Base-by-base conservation (phyloP, 2,888 invertebrate species). In the Sphinx pinastri region DNA sequence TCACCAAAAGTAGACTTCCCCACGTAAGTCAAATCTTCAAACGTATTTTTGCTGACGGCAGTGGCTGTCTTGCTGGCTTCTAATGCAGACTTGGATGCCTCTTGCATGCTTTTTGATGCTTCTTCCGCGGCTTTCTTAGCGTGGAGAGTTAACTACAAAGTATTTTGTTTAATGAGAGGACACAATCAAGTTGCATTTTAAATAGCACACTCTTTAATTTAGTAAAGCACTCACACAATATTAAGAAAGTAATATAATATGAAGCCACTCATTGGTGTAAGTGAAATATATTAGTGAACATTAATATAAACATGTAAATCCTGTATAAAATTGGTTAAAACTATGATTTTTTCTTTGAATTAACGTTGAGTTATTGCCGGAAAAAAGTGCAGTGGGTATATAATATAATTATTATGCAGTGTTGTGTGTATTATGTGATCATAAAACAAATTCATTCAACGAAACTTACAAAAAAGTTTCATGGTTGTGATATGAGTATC, bases 1-100 rank as follows among this genome's bases (percentile, higher is more conserved):
- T 98, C 98, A 0, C 98, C 98, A 58, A 98, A 92, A 0, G 98
- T 98, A 47, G 97, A 97, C 86, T 98, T 98, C n/a, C 98, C 97
- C 6, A 98, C 98, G 80, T 98, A 98, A 0, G 97, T 97, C 38
- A 98, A 93, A 86, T 98, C 98, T 73, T 98, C 98, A 7, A 98
- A 94, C 0, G 98, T 98, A 79, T 97, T 98, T 86, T 97, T 97
- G 81, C 98, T 97, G 12, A 97, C 98, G 10, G 97, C 98, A 0
- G 98, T 97, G 0, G 98, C 98, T 14, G 97, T 97, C 86, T 97
- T 98, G 72, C 97, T 97, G 0, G 97, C 97, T 91, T 98, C 98
- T 45, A 98, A 82, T 0, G 98, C 98, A 55, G 96, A 96, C 84
- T 98, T 98, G 0, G 97, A 97, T 0, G 97, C 98, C 85, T 98